phyloP scores from a whole-genome alignment of 2,797 vertebrate species.

The Nyctalus aviator region DNA sequence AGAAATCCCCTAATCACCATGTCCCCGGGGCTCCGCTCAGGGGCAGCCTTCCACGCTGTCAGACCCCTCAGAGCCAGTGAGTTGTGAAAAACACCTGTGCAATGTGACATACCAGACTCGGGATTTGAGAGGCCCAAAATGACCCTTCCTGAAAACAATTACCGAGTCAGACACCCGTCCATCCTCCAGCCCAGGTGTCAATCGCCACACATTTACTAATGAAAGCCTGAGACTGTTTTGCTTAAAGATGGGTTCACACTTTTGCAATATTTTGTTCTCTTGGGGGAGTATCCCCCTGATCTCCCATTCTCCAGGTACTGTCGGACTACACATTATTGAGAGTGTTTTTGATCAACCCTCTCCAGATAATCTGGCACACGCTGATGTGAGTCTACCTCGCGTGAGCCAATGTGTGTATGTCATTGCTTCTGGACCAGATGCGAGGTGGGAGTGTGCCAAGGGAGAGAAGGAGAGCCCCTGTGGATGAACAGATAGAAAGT shows the following conservation, averaged over 20 bases:
- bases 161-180: background rate
- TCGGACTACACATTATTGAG: background rate
- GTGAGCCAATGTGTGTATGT: accelerated
- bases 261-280: background rate
- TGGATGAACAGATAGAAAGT: background rate
- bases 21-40: background rate
- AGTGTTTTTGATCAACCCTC: background rate
- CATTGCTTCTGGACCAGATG: constrained; percentile 1
- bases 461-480: background rate
- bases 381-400: background rate
- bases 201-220: background rate
- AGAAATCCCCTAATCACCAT: background rate
- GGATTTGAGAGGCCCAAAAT: constrained; percentile 20
- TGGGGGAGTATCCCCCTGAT: background rate
- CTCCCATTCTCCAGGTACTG: background rate
- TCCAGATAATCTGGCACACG: background rate
- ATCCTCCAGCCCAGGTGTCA: background rate
- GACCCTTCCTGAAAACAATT: constrained; percentile 16
- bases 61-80: background rate
- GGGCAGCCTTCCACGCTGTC: constrained; percentile 1
- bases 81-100: constrained; percentile 45
- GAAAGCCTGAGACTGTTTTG: background rate
- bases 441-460: background rate
- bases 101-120: background rate
- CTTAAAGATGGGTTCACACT: constrained; percentile 13